These are phyloP conservation scores for Nasonovia ribisnigri DNA, from an alignment of 2,888 invertebrate species.

Conservation along the genomic window DNA sequence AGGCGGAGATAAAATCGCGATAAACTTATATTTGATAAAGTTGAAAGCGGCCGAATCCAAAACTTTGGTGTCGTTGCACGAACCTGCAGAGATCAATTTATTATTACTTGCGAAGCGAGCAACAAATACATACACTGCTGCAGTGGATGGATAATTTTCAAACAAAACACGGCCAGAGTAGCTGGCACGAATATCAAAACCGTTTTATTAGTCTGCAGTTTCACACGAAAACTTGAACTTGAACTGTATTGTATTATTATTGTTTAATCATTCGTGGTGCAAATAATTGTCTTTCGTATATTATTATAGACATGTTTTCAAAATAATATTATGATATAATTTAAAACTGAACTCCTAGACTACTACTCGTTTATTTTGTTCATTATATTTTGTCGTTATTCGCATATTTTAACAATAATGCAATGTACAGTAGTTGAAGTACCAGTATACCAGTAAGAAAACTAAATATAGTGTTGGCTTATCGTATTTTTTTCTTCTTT, in stretches of 20 bases:
- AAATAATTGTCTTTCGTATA: neutral
- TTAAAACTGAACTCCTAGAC: neutral
- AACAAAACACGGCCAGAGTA: neutral
- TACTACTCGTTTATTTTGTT: neutral
- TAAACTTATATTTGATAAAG: conserved; percentile 46
- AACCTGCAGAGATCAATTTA: conserved; percentile 12
- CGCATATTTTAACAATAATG: neutral
- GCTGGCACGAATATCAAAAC: neutral
- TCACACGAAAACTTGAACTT: neutral
- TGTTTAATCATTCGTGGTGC: neutral
- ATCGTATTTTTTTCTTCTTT: neutral
- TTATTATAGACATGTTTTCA: neutral
- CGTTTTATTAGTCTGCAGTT: neutral
- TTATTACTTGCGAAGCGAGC: neutral
- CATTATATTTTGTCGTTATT: neutral
- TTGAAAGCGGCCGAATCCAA: neutral
- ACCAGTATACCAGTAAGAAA: neutral
- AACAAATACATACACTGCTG: neutral
- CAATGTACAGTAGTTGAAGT: neutral
- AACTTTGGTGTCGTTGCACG: conserved; percentile 24
- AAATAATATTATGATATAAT: neutral
- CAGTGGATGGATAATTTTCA: conserved; percentile 18
- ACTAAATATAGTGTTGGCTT: neutral
- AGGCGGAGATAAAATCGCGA: neutral
- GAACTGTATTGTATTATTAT: neutral